Conservation (phyloP, 2,113 vertebrate species). For the Loxodonta africana region DNA sequence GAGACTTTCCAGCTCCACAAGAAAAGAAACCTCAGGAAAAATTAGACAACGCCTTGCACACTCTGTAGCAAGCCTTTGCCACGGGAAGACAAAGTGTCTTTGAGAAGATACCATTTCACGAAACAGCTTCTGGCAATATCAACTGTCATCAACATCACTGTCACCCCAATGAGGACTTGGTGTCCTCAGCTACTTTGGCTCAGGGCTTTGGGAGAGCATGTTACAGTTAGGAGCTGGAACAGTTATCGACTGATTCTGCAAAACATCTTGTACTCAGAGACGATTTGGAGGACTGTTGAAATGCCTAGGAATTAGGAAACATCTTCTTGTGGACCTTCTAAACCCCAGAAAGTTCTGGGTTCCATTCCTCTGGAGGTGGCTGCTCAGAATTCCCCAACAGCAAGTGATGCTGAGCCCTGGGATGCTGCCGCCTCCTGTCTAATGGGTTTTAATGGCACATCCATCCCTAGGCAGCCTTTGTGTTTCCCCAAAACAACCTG, state of each 20-base stretch:
- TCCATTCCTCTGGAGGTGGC: background rate
- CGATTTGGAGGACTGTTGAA: accelerated
- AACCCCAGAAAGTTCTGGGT: background rate
- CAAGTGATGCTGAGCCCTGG: accelerated
- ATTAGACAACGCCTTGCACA: background rate
- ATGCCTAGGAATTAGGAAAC: background rate
- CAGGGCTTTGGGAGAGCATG: background rate
- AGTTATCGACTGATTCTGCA: accelerated
- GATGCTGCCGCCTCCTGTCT: background rate
- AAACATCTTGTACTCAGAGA: background rate
- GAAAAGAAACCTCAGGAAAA: background rate
- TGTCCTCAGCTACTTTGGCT: background rate
- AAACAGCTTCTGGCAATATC: background rate
- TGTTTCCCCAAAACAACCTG: background rate
- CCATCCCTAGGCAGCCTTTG: background rate
- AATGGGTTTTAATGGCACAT: background rate
- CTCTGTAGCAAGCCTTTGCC: background rate
- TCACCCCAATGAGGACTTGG: background rate
- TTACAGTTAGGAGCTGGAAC: background rate
- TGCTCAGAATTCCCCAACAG: accelerated
- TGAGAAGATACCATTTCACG: background rate
- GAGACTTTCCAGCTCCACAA: background rate
- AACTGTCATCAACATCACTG: accelerated
- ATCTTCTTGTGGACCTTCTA: background rate
- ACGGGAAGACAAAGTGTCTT: background rate